Conservation (phyloP, 2,888 invertebrate species). For the Synergus itoensis region DNA sequence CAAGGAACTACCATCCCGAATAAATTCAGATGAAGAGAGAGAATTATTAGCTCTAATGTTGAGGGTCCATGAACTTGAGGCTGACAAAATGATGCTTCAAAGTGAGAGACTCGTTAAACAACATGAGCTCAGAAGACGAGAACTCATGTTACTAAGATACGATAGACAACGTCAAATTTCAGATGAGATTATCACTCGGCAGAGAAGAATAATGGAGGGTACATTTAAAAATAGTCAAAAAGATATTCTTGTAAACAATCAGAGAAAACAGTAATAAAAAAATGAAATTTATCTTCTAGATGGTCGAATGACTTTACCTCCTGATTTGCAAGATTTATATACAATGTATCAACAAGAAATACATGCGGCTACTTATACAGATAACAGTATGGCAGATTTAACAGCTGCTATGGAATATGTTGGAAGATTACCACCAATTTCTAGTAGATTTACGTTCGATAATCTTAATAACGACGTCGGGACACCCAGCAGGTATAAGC, state of each 20-base stretch:
- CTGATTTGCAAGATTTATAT: slow-evolving; percentile 89
- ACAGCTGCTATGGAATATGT: slow-evolving; percentile 64
- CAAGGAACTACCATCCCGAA: slow-evolving; percentile 90
- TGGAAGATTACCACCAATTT: slow-evolving; percentile 82
- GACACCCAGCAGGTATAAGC: slow-evolving; percentile 62
- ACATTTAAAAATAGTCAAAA: slow-evolving; percentile 51
- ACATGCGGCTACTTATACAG: slow-evolving; percentile 88
- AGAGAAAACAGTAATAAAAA: slow-evolving; percentile 21
- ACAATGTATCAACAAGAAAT: slow-evolving; percentile 92
- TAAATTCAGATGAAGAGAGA: slow-evolving; percentile 93
- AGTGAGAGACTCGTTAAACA: slow-evolving; percentile 91
- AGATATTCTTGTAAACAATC: slow-evolving; percentile 6
- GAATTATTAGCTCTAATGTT: slow-evolving; percentile 93
- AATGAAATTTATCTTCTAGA: slow-evolving; percentile 77
- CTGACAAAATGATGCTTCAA: slow-evolving; percentile 95
- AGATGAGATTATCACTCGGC: slow-evolving; percentile 94
- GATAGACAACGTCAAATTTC: slow-evolving; percentile 91
- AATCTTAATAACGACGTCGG: slow-evolving; percentile 63
- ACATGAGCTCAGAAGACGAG: slow-evolving; percentile 91
- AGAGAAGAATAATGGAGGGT: slow-evolving; percentile 92
- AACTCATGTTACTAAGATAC: slow-evolving; percentile 89
- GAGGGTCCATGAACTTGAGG: slow-evolving; percentile 95
- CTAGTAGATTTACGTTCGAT: slow-evolving; percentile 63
- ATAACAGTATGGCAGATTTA: slow-evolving; percentile 81
- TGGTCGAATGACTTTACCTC: slow-evolving; percentile 84